phyloP scores from a whole-genome alignment of 2,888 invertebrate genomes.

The Heteromyza rotundicornis region DNA sequence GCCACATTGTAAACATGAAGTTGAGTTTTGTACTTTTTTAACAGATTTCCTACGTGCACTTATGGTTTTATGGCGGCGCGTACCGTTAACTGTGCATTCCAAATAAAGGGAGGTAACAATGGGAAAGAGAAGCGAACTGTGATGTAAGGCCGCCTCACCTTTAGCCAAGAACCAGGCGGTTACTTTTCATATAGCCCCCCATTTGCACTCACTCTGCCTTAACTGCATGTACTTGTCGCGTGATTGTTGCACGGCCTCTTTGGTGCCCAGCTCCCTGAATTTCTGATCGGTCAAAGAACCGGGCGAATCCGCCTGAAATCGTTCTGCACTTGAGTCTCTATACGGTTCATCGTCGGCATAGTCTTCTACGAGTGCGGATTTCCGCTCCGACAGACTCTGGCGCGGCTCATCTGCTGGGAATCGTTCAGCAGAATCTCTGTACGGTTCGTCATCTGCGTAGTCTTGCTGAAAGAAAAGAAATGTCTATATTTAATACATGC shows the following conservation, averaged over 20 bases:
- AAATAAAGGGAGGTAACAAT: no score
- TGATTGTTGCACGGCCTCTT: slow-evolving; percentile 44
- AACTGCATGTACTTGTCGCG: slow-evolving; percentile 32
- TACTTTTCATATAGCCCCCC: no score
- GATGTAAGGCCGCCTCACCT: no score
- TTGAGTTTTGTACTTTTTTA: slow-evolving; percentile 10
- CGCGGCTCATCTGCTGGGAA: slow-evolving; percentile 27
- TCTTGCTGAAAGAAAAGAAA: slow-evolving; percentile 32
- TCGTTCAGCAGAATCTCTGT: slow-evolving; percentile 28
- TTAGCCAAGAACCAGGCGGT: no score
- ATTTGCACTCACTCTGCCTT: slow-evolving; percentile 33
- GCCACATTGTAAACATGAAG: slow-evolving; percentile 14
- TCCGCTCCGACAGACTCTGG: neutral
- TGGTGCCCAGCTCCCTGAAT: slow-evolving; percentile 47
- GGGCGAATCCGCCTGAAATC: slow-evolving; percentile 27
- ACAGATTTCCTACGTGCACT: slow-evolving; percentile 20
- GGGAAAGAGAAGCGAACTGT: no score
- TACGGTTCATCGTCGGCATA: slow-evolving; percentile 51
- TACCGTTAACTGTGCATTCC: slow-evolving; percentile 3
- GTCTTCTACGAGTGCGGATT: slow-evolving; percentile 34
- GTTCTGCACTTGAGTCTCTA: slow-evolving; percentile 24
- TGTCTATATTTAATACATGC: no score
- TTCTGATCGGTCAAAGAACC: slow-evolving; percentile 51
- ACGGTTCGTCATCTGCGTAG: slow-evolving; percentile 50
- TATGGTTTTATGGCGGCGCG: slow-evolving; percentile 21